Base-by-base conservation (phyloP, 30 jellyfish, hydroid and myxozoan species). In the Pelagia noctiluca region DNA sequence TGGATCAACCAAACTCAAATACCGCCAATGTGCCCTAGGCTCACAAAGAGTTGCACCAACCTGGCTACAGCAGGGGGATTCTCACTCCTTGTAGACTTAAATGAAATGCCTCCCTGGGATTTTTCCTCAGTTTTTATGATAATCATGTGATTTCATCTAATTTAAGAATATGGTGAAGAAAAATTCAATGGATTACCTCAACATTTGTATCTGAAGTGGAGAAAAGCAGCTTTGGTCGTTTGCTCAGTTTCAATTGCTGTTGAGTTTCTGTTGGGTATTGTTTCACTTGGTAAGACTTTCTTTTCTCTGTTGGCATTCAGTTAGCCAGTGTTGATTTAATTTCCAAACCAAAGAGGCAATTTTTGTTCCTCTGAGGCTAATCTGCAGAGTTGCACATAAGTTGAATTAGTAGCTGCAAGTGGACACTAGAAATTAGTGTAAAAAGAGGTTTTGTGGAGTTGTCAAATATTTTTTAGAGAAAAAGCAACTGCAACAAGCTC, bases 211-310 rank as follows among this genome's bases (percentile, higher is more conserved):
- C 0, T 49, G 23, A 88, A 78, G 49, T 88, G 97, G 97, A 68
- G 97, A 78, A 67, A 71, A 50, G 89, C 90, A 11, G 97, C 97
- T 36, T 72, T 88, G 37, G 35, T 79, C 29, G 86, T 88, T 54
- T 88, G 88, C 35, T 69, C 73, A 21, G 72, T 71, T 11, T 88
- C 97, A 31, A 72, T 88, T 16, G 79, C 64, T 11, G 50, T 57
- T 71, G 97, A 88, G 66, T 46, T 88, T 37, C 72, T 75, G 34
- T 82, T 85, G 75, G 95, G 95, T 0, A 31, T 63, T 75, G 31
- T 53, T 0, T 85, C 95, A 68, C 85, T 85, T 34, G 95, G 95
- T 85, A 84, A 52, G 78, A 0, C 7, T 0, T 3, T 1, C 0
- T 19, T 21, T 12, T 23, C 19, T 50, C 26, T 18, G 8, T 75